Percentiles rank a stretch among this genome's conserved stretches.
phyloP scores from a whole-genome alignment of 1,140 invertebrate species.

The Oscheius sp. region DNA sequence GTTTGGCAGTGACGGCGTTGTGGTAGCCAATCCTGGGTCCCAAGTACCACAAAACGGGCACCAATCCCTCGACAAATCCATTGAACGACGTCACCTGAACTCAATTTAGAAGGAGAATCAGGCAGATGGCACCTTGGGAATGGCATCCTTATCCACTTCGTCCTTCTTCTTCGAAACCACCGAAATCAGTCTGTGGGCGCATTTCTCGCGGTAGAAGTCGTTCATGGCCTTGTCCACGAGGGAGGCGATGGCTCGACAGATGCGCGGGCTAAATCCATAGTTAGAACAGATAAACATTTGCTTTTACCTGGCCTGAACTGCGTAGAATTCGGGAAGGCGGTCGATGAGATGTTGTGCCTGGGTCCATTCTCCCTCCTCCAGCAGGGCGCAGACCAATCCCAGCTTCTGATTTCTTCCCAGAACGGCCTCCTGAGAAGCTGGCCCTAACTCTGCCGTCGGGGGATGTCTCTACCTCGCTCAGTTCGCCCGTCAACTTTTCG shows the following conservation, averaged over 20 bases:
- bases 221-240: conserved; percentile 83
- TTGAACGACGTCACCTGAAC: conserved; percentile 55
- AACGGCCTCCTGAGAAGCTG: conserved; percentile 67
- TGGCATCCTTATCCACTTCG: not conserved
- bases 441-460: conserved; percentile 18
- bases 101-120: conserved; percentile 14
- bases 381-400: conserved; percentile 80
- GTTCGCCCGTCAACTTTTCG: conserved; percentile 40
- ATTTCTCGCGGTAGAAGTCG: conserved; percentile 78
- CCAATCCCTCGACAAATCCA: conserved; percentile 74
- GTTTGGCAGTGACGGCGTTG: conserved; percentile 39
- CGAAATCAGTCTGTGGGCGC: conserved; percentile 17
- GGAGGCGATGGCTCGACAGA: conserved; percentile 75
- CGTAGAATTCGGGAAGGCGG: conserved; percentile 77
- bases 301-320: conserved; percentile 65
- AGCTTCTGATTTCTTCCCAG: conserved; percentile 82
- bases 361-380: conserved; percentile 84
- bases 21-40: conserved; percentile 84
- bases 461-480: conserved; percentile 45
- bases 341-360: conserved; percentile 76
- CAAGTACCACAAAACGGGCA: conserved; percentile 81
- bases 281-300: too few relatives aligned
- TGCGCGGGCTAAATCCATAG: conserved; percentile 71
- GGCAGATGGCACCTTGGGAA: conserved; percentile 15
- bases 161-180: conserved; percentile 14